Percentiles rank a stretch among this genome's conserved stretches.
Conservation (phyloP, 2,888 invertebrate species). For the Hoplodrina blanda region DNA sequence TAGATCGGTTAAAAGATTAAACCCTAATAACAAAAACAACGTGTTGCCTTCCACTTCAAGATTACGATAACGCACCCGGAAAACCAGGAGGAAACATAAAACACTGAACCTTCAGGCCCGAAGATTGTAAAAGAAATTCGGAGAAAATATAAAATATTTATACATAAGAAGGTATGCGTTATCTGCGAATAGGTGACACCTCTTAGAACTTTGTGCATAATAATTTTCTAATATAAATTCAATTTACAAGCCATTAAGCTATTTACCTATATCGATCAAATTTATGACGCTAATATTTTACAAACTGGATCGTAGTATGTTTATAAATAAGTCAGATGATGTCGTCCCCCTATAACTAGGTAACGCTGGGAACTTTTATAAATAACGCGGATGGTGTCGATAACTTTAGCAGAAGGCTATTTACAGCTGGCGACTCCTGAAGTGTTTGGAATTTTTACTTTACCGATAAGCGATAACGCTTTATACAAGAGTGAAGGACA, state of each 20-base stretch:
- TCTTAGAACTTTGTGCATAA: constrained; percentile 6
- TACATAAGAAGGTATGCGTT: neutral
- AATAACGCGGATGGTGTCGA: constrained; percentile 51
- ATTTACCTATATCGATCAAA: constrained; percentile 18
- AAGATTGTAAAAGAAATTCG: constrained; percentile 35
- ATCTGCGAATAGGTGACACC: neutral
- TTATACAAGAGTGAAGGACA: neutral
- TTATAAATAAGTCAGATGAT: constrained; percentile 48
- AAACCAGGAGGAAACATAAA: constrained; percentile 40
- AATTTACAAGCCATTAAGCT: constrained; percentile 34
- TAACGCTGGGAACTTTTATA: constrained; percentile 50
- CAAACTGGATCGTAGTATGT: constrained; percentile 42
- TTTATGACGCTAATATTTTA: constrained; percentile 42
- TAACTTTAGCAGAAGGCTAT: constrained; percentile 50
- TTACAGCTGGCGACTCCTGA: constrained; percentile 30
- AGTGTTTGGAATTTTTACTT: constrained; percentile 25
- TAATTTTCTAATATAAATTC: constrained; percentile 37
- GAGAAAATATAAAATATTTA: constrained; percentile 8
- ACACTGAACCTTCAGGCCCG: constrained; percentile 27
- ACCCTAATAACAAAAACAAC: constrained; percentile 26
- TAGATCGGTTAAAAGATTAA: constrained; percentile 38
- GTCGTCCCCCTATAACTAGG: constrained; percentile 28
- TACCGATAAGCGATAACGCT: neutral
- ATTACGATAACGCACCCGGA: constrained; percentile 41
- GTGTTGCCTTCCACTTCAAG: constrained; percentile 29